Conservation (phyloP, 2,888 invertebrate genomes). For the Resseliella maxima region DNA sequence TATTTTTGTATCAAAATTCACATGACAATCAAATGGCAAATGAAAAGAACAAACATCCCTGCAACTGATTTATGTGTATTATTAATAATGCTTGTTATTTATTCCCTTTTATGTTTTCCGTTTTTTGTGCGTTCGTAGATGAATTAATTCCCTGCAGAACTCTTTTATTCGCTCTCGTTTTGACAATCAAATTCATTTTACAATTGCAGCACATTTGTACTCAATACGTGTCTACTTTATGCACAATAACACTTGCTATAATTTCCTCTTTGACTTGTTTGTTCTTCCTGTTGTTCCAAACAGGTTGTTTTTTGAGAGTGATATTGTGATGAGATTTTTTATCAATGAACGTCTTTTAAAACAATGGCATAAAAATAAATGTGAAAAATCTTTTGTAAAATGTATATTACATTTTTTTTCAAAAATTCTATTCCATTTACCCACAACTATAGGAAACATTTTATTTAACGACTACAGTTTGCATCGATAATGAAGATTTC, state of each 20-base stretch:
- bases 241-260: slow-evolving; percentile 29
- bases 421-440: too few relatives aligned
- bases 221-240: slow-evolving; percentile 25
- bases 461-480: not conserved
- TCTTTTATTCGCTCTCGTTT: not conserved
- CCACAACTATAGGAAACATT: not conserved
- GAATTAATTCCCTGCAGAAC: not conserved
- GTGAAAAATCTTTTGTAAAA: too few relatives aligned
- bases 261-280: slow-evolving; percentile 39
- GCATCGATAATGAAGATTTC: not conserved
- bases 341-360: too few relatives aligned
- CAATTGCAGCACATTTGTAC: not conserved
- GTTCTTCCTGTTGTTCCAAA: not conserved
- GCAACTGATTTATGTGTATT: slow-evolving; percentile 16
- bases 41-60: not conserved
- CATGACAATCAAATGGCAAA: slow-evolving; percentile 4
- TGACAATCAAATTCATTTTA: not conserved
- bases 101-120: not conserved
- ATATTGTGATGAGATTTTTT: too few relatives aligned
- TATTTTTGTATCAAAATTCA: not conserved
- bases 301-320: not conserved
- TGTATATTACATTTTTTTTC: not conserved
- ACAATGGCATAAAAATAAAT: too few relatives aligned
- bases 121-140: not conserved
- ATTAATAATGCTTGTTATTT: not conserved